Base-by-base conservation (phyloP, 1,140 invertebrate genomes). In the Venturia canescens region DNA sequence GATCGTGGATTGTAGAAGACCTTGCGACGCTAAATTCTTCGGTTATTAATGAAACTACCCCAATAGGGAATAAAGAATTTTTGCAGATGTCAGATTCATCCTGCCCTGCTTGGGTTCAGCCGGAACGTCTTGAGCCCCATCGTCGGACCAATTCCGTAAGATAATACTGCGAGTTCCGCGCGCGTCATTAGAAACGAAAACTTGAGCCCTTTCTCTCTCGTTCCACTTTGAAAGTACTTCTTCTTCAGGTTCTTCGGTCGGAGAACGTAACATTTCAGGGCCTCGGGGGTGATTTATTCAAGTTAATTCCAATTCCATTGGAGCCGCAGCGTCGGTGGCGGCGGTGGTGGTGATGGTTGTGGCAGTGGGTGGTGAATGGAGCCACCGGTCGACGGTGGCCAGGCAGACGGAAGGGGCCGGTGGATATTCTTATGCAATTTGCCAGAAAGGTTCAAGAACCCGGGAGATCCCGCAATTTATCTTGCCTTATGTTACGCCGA, bases 341-440 rank as follows among this genome's bases (percentile, higher is more conserved):
- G 77, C 82, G 86, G 84, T 23, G 70, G 79, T 57, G 44, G 79
- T 74, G 78, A 31, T 79, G 78, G 89, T 83, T 79, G 72, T 79
- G 82, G 83, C 84, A 74, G 79, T 76, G 75, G 50, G 72, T 53
- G 50, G 53, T 21, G 74, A 50, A 83, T 80, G 71, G 79, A 76
- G 67, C 77, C 57, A 67, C 78, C 78, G 77, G 82, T 66, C 79
- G 57, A 53, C 26, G 80, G 53, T 31, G 72, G 79, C 66, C 57
- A 82, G 66, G 78, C 67, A 80, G 44, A 77, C n/a, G 72, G 75
- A 80, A 81, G 72, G 79, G 80, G 85, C 83, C 86, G 87, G 87
- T 91, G 91, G 91, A 92, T 92, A 92, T 92, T 92, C 91, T 92
- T 92, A 92, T 92, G 91, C 91, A 92, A 92, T 92, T 92, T 92